These are phyloP conservation scores for Sebastes nivosus DNA, from an alignment of 2,797 vertebrate species.

Conservation along the genomic window DNA sequence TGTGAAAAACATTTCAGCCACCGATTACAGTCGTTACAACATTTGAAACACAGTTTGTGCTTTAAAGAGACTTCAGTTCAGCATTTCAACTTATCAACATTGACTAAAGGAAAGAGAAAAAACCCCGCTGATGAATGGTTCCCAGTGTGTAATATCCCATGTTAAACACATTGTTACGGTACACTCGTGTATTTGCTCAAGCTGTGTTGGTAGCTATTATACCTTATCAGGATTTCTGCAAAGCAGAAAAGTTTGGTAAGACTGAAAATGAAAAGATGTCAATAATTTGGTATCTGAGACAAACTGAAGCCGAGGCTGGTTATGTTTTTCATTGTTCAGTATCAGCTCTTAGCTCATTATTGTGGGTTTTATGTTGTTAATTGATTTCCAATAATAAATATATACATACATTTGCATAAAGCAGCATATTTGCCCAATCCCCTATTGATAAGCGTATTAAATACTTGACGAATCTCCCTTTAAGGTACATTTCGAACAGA, in stretches of 20 bases:
- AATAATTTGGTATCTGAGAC: constrained; percentile 61
- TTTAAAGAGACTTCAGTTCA: constrained; percentile 10
- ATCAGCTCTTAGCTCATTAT: constrained; percentile 66
- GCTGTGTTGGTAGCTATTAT: constrained; percentile 24
- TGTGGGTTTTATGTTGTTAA: constrained; percentile 6
- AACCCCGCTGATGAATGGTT: not conserved
- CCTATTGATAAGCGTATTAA: no score
- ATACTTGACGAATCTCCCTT: no score
- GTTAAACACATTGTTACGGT: constrained; percentile 5
- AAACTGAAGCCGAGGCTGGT: constrained; percentile 49
- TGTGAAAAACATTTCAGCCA: not conserved
- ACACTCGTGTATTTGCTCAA: not conserved
- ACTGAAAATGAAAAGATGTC: constrained; percentile 49
- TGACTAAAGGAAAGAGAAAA: constrained; percentile 3
- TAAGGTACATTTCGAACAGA: no score
- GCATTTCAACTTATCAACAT: constrained; percentile 14
- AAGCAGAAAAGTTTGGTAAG: constrained; percentile 60
- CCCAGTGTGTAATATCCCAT: constrained; percentile 8
- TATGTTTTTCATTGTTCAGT: constrained; percentile 67
- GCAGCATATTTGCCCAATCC: no score
- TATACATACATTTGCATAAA: no score
- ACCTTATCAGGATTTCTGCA: constrained; percentile 57
- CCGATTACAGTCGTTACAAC: not conserved
- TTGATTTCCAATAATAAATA: no score
- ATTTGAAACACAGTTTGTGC: constrained; percentile 3